Conservation (phyloP, 2,797 vertebrate species). For the Myotis pilosus region DNA sequence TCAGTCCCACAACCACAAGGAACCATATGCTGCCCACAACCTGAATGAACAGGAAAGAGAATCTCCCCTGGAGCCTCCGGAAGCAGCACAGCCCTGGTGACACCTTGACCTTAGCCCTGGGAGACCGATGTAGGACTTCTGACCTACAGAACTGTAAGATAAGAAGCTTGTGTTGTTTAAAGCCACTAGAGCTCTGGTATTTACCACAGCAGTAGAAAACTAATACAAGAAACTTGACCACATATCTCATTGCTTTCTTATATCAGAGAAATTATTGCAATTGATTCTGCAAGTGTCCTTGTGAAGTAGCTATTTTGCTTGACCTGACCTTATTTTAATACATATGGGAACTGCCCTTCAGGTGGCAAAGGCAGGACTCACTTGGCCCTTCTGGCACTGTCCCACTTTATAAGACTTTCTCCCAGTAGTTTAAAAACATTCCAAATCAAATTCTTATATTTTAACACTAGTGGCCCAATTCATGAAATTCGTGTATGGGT, state of each 20-base stretch:
- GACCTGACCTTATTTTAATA: neutral
- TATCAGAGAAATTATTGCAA: neutral
- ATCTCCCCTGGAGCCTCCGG: neutral
- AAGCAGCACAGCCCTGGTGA: neutral
- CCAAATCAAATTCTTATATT: neutral
- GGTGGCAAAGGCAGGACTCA: neutral
- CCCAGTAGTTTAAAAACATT: neutral
- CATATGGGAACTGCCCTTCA: neutral
- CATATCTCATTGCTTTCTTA: neutral
- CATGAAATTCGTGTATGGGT: no score
- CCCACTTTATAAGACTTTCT: neutral
- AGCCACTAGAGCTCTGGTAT: neutral
- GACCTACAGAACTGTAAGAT: neutral
- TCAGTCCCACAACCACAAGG: neutral
- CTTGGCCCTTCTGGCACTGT: neutral
- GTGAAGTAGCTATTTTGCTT: neutral
- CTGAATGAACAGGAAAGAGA: neutral
- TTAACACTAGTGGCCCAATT: neutral
- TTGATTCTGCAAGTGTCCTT: neutral
- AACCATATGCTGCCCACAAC: neutral
- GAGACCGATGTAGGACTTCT: neutral
- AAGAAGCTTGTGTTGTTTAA: neutral
- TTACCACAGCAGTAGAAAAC: neutral
- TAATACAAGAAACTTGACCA: neutral
- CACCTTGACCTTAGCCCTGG: neutral